Evolutionary conservation across 2,797 vertebrate genomes (phyloP).

Genomic region (Pogoniulus pusillus): DNA sequence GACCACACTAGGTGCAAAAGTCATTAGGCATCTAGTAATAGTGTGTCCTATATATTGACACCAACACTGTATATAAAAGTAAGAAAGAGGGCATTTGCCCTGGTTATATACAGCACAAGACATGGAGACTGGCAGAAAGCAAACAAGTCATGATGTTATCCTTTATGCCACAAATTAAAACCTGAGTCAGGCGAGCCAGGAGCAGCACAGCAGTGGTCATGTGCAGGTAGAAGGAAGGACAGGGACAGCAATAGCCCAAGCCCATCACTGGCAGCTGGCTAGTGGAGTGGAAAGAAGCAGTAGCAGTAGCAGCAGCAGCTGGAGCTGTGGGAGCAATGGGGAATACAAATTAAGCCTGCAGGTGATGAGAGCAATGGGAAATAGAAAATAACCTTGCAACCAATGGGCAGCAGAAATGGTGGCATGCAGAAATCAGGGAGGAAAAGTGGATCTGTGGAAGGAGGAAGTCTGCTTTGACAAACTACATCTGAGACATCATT

Average conservation of each 20-base stretch:
- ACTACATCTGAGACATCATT: neutral
- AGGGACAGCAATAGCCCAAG: neutral
- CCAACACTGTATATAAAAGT: neutral
- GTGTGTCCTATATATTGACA: neutral
- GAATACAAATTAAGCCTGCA: accelerated
- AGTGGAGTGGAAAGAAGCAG: neutral
- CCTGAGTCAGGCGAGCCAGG: neutral
- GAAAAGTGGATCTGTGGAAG: neutral
- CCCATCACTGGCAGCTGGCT: accelerated
- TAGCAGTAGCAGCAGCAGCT: too few relatives aligned
- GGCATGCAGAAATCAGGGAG: accelerated
- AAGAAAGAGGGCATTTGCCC: neutral
- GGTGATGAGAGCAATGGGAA: neutral
- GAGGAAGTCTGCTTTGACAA: neutral
- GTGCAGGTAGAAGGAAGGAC: neutral
- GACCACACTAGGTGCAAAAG: neutral
- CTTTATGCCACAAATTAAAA: neutral
- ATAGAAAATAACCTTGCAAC: accelerated
- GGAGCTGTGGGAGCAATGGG: neutral
- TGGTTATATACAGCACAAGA: neutral
- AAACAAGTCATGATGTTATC: neutral
- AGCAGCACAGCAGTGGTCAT: accelerated
- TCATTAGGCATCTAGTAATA: neutral
- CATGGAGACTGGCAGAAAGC: neutral
- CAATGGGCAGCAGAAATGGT: neutral